Conservation (phyloP, 2,888 invertebrate species). For the Aporophyla nigra region DNA sequence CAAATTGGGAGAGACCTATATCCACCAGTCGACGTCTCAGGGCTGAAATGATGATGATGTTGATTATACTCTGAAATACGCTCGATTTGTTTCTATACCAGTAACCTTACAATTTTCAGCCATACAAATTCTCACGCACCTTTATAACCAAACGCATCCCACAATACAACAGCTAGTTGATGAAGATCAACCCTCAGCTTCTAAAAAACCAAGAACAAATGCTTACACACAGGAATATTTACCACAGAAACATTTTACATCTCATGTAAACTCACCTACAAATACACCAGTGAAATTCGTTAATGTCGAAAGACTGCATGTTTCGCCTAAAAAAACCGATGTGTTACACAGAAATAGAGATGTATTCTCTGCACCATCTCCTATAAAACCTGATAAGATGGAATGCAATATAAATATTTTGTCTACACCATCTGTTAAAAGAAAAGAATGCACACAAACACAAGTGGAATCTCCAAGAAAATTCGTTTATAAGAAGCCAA, state of each 20-base stretch:
- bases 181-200: constrained; percentile 76
- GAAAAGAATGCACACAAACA: constrained; percentile 7
- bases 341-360: constrained; percentile 2
- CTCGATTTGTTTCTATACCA: neutral
- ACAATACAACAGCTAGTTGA: constrained; percentile 78
- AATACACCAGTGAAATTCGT: constrained; percentile 5
- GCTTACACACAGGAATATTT: constrained; percentile 31
- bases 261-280: constrained; percentile 40
- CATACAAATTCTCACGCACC: constrained; percentile 92
- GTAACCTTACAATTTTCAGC: constrained; percentile 81
- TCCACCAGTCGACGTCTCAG: no score
- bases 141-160: constrained; percentile 93
- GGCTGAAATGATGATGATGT: no score
- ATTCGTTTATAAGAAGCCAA: constrained; percentile 21
- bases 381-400: neutral
- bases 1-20: no score
- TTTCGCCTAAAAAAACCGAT: constrained; percentile 18
- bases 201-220: constrained; percentile 73
- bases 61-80: no score
- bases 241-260: constrained; percentile 32
- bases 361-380: neutral
- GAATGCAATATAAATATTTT: neutral
- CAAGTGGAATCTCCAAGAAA: constrained; percentile 14
- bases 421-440: neutral
- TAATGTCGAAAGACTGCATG: neutral